Evolutionary conservation across 2,797 vertebrate species (phyloP).

Genomic region (Cetoscarus ocellatus): DNA sequence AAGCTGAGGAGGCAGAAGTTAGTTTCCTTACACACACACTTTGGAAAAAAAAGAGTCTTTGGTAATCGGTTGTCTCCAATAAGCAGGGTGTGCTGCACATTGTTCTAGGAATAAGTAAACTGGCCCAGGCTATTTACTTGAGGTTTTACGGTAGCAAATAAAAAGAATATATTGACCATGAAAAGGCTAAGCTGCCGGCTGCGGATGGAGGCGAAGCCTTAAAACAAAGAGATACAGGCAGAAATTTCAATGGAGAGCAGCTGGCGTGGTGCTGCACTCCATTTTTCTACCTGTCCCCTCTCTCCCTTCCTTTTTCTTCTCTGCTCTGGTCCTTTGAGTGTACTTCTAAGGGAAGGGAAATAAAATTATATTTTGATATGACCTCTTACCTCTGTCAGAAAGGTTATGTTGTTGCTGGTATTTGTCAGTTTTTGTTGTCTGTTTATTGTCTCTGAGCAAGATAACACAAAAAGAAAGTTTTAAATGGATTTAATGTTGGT

Average conservation of each 20-base stretch:
- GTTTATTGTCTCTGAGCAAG: too few relatives aligned
- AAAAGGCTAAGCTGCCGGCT: slow-evolving; percentile 64
- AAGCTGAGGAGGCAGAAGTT: slow-evolving; percentile 55
- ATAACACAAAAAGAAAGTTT: too few relatives aligned
- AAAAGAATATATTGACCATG: slow-evolving; percentile 77
- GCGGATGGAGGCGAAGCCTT: slow-evolving; percentile 53
- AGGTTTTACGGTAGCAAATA: slow-evolving; percentile 77
- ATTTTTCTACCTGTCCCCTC: slow-evolving; percentile 58
- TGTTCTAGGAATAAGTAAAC: slow-evolving; percentile 72
- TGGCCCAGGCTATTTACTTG: slow-evolving; percentile 64
- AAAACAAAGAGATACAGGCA: slow-evolving; percentile 66
- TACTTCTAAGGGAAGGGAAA: not conserved
- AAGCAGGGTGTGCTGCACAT: slow-evolving; percentile 42
- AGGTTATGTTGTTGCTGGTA: too few relatives aligned
- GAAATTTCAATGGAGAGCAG: slow-evolving; percentile 70
- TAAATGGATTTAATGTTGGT: too few relatives aligned
- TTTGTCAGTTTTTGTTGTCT: too few relatives aligned
- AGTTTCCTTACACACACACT: slow-evolving; percentile 27
- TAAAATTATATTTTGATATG: too few relatives aligned
- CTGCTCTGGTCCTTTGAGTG: slow-evolving; percentile 8
- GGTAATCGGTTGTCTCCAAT: slow-evolving; percentile 55
- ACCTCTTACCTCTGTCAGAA: too few relatives aligned
- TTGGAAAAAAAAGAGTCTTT: slow-evolving; percentile 19
- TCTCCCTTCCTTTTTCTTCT: slow-evolving; percentile 22
- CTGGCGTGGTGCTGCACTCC: slow-evolving; percentile 46